These are phyloP conservation scores for Natrix natrix DNA, from an alignment of 2,797 vertebrate species.

Conservation along the genomic window DNA sequence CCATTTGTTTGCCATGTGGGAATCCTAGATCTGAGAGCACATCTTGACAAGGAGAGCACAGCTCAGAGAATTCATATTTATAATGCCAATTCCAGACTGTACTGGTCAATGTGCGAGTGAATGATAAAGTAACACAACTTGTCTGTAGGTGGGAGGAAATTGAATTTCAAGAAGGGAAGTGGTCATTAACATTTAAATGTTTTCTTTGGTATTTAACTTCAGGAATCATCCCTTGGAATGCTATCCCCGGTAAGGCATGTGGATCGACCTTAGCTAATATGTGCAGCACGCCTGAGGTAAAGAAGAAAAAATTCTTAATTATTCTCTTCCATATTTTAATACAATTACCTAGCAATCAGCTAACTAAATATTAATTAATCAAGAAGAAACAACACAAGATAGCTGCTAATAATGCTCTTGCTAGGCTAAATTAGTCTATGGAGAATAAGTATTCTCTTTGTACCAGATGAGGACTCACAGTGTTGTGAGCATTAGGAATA, in stretches of 20 bases:
- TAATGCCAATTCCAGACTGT: conserved; percentile 44
- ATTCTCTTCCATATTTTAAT: background rate
- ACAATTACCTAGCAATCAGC: background rate
- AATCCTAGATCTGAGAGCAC: conserved; percentile 59
- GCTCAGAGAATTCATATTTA: conserved; percentile 33
- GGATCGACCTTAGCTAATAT: conserved; percentile 85
- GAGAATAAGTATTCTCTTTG: background rate
- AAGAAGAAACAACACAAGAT: background rate
- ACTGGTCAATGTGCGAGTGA: conserved; percentile 32
- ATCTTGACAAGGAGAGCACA: conserved; percentile 40
- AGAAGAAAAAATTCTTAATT: background rate
- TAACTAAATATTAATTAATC: background rate
- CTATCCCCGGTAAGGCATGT: conserved; percentile 90
- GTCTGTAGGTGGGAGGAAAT: conserved; percentile 47
- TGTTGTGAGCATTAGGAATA: background rate
- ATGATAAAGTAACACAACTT: conserved; percentile 56
- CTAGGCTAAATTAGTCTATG: background rate
- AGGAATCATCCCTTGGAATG: conserved; percentile 98
- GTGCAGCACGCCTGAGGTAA: conserved; percentile 92
- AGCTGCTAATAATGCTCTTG: background rate
- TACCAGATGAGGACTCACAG: background rate
- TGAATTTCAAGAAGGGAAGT: conserved; percentile 23
- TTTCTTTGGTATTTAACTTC: conserved; percentile 52
- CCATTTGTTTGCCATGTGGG: conserved; percentile 60
- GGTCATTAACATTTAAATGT: conserved; percentile 5